These are phyloP conservation scores for human DNA, from an alignment of 2,113 vertebrate species.

Conservation along the genomic window DNA sequence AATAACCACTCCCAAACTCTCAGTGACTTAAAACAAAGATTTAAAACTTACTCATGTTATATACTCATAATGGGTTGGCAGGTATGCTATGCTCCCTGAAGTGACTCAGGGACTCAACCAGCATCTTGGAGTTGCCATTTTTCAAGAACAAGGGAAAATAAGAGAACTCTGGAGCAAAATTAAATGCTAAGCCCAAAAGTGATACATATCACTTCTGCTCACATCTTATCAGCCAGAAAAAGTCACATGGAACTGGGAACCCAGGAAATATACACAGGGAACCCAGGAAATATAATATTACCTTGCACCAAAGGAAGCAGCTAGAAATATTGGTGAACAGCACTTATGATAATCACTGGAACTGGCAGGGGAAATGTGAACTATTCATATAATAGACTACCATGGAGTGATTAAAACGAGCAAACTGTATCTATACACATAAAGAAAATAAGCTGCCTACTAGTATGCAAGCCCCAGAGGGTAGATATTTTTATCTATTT, in stretches of 20 bases:
- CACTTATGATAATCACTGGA: background rate
- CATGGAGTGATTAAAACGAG: background rate
- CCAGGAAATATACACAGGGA: background rate
- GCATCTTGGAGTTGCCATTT: background rate
- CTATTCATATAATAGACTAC: background rate
- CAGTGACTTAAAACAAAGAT: conserved; percentile 11
- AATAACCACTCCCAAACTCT: background rate
- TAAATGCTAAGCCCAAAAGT: background rate
- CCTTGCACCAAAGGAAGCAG: background rate
- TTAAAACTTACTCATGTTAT: background rate
- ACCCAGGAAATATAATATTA: background rate
- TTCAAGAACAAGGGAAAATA: background rate
- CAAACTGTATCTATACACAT: background rate
- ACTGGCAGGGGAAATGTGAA: background rate
- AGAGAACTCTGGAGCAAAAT: background rate
- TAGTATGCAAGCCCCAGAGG: background rate
- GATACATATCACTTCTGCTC: background rate
- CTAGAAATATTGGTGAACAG: background rate
- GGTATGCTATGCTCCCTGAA: background rate
- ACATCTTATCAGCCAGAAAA: background rate
- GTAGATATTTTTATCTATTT: background rate
- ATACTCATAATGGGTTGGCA: background rate
- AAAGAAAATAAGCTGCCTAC: background rate
- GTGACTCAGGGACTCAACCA: background rate
- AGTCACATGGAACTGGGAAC: background rate